Evolutionary conservation across 2,888 invertebrate genomes (phyloP).

Genomic region (Selenia dentaria): DNA sequence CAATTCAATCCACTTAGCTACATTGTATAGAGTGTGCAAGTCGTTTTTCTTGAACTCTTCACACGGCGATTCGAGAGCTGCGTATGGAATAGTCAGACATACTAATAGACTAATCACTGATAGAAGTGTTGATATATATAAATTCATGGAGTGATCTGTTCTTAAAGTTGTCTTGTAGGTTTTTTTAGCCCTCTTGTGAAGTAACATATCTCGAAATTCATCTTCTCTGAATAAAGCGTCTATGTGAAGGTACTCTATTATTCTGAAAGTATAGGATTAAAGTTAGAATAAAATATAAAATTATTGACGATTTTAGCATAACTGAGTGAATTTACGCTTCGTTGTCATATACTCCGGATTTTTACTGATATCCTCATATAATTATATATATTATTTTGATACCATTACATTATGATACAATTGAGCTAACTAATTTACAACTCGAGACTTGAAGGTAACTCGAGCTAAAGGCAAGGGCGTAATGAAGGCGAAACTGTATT

Average conservation of each 20-base stretch:
- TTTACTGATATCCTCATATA: too few relatives aligned
- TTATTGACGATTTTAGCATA: too few relatives aligned
- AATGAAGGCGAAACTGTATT: too few relatives aligned
- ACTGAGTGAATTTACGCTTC: too few relatives aligned
- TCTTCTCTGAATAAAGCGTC: slow-evolving; percentile 38
- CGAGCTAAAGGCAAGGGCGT: too few relatives aligned
- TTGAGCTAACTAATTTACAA: too few relatives aligned
- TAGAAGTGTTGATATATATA: slow-evolving; percentile 49
- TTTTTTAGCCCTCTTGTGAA: slow-evolving; percentile 41
- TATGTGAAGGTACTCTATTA: slow-evolving; percentile 44
- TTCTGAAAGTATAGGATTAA: slow-evolving; percentile 26
- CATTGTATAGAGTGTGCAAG: slow-evolving; percentile 29
- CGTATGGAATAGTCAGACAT: slow-evolving; percentile 53
- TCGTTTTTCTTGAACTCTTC: slow-evolving; percentile 40
- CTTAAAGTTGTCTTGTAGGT: slow-evolving; percentile 36
- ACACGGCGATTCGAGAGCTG: slow-evolving; percentile 45
- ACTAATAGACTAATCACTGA: slow-evolving; percentile 47
- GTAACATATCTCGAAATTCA: slow-evolving; percentile 31
- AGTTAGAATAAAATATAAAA: too few relatives aligned
- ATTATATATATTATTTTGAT: too few relatives aligned
- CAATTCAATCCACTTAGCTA: slow-evolving; percentile 37
- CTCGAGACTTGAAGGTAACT: too few relatives aligned
- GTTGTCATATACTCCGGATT: too few relatives aligned
- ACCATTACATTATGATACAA: too few relatives aligned
- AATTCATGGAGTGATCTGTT: slow-evolving; percentile 40